phyloP scores from a whole-genome alignment of 1,140 invertebrate genomes.

The Aphelenchoides fujianensis region DNA sequence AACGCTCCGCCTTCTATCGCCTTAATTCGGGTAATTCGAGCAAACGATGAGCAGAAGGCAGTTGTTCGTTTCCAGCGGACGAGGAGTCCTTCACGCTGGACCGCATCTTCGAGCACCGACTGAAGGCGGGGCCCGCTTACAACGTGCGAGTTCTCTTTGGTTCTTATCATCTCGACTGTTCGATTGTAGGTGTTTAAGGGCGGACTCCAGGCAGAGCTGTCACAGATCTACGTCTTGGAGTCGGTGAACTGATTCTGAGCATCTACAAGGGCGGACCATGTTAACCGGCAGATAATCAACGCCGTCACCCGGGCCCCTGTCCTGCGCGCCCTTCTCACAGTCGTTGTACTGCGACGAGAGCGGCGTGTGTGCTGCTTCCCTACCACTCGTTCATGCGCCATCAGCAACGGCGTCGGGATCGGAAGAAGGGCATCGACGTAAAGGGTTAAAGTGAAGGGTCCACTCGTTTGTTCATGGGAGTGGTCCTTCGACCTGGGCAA shows the following conservation, averaged over 20 bases:
- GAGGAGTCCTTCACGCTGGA: conserved; percentile 41
- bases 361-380: neutral
- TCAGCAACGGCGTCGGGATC: neutral
- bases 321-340: conserved; percentile 34
- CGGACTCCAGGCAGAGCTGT: conserved; percentile 25
- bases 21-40: conserved; percentile 8
- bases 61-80: conserved; percentile 30
- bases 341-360: conserved; percentile 28
- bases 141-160: no score
- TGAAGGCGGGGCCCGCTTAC: conserved; percentile 36
- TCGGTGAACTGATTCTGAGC: conserved; percentile 35
- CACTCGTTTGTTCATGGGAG: conserved; percentile 38
- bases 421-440: neutral
- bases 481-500: conserved; percentile 48
- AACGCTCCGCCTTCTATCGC: conserved; percentile 22
- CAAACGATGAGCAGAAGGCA: neutral
- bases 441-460: no score
- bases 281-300: conserved; percentile 29
- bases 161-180: no score
- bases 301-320: conserved; percentile 44
- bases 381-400: conserved; percentile 20
- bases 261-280: conserved; percentile 42
- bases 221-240: conserved; percentile 50
- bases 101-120: conserved; percentile 48
- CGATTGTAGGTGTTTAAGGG: conserved; percentile 23